Base-by-base conservation (phyloP, 2,113 vertebrate species). In the Salvelinus fontinalis region DNA sequence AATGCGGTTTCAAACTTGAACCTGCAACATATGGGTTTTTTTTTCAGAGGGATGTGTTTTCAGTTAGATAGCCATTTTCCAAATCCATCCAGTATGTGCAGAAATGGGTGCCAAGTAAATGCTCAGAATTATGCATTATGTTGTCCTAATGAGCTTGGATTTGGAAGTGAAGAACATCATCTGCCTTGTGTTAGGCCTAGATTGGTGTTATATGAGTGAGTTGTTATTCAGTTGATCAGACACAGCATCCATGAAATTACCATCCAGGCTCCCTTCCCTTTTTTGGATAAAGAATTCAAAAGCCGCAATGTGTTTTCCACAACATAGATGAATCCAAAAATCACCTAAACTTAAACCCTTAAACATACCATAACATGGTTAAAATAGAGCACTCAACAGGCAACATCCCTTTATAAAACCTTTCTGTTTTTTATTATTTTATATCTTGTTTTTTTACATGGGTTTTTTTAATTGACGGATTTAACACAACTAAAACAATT, bases 311-410 rank as follows among this genome's bases (percentile, higher is more conserved):
- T 80, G 78, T 88, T 89, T 27, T 83, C 84, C 86, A 90, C 80
- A 84, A 86, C 85, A 90, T 79, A 75, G 84, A 90, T 89, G 79
- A 76, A 91, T 89, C 85, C 80, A 80, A 82, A 34, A 86, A 88
- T 84, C 67, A 77, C 82, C 81, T 77, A 67, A 87, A 86, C 86
- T 82, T 82, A 85, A 87, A 85, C 77, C 75, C 83, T 80, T 85
- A 87, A 86, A 83, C 83, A 89, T 83, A 86, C 83, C 39, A 44
- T 44, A 44, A 44, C 2, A 44, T 3, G 2, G 39, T 3, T 44
- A 44, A 11, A 34, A 34, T 2, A 34, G 34, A 34, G 34, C 6
- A 34, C 34, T 34, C 34, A 7, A 34, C 31, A 34, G 6, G 75
- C 54, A 75, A 72, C 75, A 60, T 71, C 77, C 60, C 34, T 34